Evolutionary conservation across 2,888 invertebrate species (phyloP).

Genomic region (Sycophila texana): DNA sequence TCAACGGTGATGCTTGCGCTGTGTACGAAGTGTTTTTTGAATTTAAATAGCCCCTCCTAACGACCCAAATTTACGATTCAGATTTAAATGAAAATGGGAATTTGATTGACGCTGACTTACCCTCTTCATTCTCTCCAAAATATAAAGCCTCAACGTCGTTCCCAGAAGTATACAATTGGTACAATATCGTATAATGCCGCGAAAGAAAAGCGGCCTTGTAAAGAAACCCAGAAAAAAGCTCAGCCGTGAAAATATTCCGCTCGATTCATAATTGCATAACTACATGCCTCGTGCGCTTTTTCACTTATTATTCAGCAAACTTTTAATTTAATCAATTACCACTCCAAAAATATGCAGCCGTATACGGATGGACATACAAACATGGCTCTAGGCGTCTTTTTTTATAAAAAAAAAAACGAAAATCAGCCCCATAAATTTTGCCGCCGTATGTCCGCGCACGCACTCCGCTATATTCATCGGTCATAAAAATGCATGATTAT

Average conservation of each 20-base stretch:
- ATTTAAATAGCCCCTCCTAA: too few relatives aligned
- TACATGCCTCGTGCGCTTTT: neutral
- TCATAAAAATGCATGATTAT: slow-evolving; percentile 48
- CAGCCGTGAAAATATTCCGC: neutral
- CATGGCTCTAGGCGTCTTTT: neutral
- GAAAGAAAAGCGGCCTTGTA: too few relatives aligned
- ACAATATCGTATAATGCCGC: neutral
- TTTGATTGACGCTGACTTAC: too few relatives aligned
- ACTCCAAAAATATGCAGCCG: neutral
- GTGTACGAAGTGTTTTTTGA: too few relatives aligned
- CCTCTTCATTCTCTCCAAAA: too few relatives aligned
- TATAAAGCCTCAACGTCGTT: too few relatives aligned
- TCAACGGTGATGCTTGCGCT: too few relatives aligned
- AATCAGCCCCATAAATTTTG: slow-evolving; percentile 31
- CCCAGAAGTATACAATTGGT: neutral
- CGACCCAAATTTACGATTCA: too few relatives aligned
- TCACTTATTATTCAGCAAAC: neutral
- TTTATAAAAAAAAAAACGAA: slow-evolving; percentile 35
- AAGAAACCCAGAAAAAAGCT: too few relatives aligned
- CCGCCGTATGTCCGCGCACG: neutral
- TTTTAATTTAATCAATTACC: slow-evolving; percentile 9
- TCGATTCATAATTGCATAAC: neutral
- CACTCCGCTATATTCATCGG: slow-evolving; percentile 26
- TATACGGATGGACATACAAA: neutral
- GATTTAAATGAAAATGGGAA: too few relatives aligned